Base-by-base conservation (phyloP, 2,888 invertebrate species). In the Hermaeophaga mercurialis region DNA sequence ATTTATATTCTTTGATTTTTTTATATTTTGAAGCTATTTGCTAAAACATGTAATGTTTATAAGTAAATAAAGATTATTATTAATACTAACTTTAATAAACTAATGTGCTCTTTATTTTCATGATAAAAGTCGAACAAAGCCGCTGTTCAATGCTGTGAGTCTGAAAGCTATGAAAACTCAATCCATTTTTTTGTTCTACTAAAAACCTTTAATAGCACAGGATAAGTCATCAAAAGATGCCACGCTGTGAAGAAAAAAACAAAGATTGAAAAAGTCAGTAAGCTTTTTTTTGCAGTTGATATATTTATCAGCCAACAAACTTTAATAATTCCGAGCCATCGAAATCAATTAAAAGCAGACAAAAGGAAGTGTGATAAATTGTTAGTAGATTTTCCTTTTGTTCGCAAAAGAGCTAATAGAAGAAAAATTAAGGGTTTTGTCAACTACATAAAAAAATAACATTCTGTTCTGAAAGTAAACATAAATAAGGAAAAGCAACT, bases 341-440 rank as follows among this genome's bases (percentile, higher is more conserved):
- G 33, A 46, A 46, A 46, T 46, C 46, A 46, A 46, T 46, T 46
- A 46, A 33, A 14, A 34, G 18, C 19, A 18, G 46, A 33, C 33
- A 46, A 46, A 46, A 43, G 19, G 12, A 33, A 28, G 31, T 12
- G 33, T 46, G 46, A 46, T 33, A 46, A 46, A 46, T 46, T 19
- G 46, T 18, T 19, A 7, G 17, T n/a, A 12, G 46, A 46, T 46
- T 18, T 46, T 46, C 46, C 33, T 46, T 46, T 46, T 33, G 33
- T 46, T 7, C 46, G 33, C 18, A 26, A 15, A 44, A 44, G 44
- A 28, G 44, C 44, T 44, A 22, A 44, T 44, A 24, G 15, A 26
- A 15, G 44, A 28, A 44, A 44, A 44, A 28, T 24, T 39, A 9
- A 19, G 15, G 19, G 11, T 39, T 18, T 39, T 39, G 1, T 17